These are phyloP conservation scores for Limanda limanda DNA, from an alignment of 2,113 vertebrate genomes.

Conservation along the genomic window DNA sequence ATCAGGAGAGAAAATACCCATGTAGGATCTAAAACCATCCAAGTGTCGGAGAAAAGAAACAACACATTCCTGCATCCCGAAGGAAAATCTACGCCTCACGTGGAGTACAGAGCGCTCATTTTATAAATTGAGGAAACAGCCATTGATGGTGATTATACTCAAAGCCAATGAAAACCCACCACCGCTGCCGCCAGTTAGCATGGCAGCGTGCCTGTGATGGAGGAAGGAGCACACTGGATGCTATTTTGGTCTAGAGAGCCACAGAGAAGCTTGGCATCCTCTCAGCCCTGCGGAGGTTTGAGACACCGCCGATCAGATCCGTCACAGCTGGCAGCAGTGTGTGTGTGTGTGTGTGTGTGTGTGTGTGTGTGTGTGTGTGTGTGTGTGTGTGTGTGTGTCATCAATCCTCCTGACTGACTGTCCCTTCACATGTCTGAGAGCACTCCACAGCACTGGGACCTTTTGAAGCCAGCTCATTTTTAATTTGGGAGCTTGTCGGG, in stretches of 20 bases:
- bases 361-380: constrained; percentile 14
- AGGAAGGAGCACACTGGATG: constrained; percentile 48
- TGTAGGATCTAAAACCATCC: constrained; percentile 32
- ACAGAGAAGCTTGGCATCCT: constrained; percentile 31
- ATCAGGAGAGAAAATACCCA: constrained; percentile 9
- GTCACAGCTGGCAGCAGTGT: constrained; percentile 28
- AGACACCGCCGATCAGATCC: constrained; percentile 30
- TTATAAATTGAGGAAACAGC: constrained; percentile 51
- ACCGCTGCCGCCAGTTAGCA: constrained; percentile 27
- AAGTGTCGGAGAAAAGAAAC: constrained; percentile 14
- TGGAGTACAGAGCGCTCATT: constrained; percentile 45
- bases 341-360: constrained; percentile 25
- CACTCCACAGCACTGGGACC: constrained; percentile 10
- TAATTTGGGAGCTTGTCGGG: constrained; percentile 39
- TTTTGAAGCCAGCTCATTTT: constrained; percentile 34
- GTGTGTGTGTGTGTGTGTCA: constrained; percentile 17
- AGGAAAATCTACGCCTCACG: constrained; percentile 49
- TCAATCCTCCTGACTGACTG: constrained; percentile 35
- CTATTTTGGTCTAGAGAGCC: constrained; percentile 59
- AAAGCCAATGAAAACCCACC: constrained; percentile 29
- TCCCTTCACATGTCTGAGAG: constrained; percentile 39
- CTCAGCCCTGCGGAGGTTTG: constrained; percentile 27
- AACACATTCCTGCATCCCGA: neutral
- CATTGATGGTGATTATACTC: constrained; percentile 46
- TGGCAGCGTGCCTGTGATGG: constrained; percentile 24